A percentile compares a stretch with the other conserved stretches of the same genome.
Evolutionary conservation across 2,888 invertebrate genomes (phyloP).

Genomic region (Perdita meconis): DNA sequence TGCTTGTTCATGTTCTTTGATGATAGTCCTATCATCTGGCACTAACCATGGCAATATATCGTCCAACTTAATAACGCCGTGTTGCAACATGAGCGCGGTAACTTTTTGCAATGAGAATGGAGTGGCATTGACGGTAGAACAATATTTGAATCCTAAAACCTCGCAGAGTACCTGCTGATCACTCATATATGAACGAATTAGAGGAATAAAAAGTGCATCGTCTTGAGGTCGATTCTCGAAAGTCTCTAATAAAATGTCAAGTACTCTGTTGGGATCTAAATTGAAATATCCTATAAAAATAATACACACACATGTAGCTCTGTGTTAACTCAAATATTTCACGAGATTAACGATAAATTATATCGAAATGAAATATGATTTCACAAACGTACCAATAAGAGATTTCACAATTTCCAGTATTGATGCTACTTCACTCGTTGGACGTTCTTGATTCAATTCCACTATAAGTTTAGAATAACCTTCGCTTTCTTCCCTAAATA

Average conservation of each 20-base stretch:
- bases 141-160: constrained; percentile 96
- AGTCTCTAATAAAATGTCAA: constrained; percentile 98
- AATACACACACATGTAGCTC: constrained; percentile 25
- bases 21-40: constrained; percentile 93
- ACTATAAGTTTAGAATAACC: constrained; percentile 98
- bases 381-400: constrained; percentile 90
- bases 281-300: constrained; percentile 95
- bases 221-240: constrained; percentile 95
- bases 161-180: constrained; percentile 95
- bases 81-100: constrained; percentile 95
- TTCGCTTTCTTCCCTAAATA: constrained; percentile 99
- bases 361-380: background rate
- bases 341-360: background rate
- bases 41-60: constrained; percentile 96
- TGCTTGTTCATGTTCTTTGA: constrained; percentile 92
- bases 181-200: constrained; percentile 94
- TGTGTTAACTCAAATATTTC: background rate
- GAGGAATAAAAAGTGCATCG: constrained; percentile 92
- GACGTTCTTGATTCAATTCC: constrained; percentile 94
- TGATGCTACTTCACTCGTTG: constrained; percentile 87
- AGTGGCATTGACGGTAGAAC: constrained; percentile 87
- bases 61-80: constrained; percentile 93
- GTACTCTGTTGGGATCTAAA: constrained; percentile 98
- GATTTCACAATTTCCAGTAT: constrained; percentile 96
- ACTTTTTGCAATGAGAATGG: constrained; percentile 95